Evolutionary conservation across 2,797 vertebrate genomes (phyloP).

Genomic region (Odontamblyopus rebecca): DNA sequence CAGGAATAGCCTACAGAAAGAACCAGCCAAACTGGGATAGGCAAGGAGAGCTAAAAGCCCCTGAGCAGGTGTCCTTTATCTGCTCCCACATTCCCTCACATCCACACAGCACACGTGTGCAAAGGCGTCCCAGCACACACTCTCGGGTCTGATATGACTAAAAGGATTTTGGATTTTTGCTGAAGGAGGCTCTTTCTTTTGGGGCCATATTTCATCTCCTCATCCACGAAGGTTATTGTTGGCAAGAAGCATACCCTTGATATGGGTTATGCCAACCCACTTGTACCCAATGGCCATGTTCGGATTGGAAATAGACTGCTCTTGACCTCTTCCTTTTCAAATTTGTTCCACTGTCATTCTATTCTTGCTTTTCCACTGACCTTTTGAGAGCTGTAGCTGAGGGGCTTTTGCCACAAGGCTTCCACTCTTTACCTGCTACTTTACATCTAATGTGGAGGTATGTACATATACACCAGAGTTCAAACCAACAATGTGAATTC

Average conservation of each 20-base stretch:
- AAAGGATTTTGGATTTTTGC: constrained; percentile 64
- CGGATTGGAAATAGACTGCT: constrained; percentile 74
- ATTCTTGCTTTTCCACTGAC: constrained; percentile 57
- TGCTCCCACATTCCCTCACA: constrained; percentile 9
- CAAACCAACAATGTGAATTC: neutral
- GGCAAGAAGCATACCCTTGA: constrained; percentile 63
- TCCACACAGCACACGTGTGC: constrained; percentile 13
- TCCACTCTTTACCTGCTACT: constrained; percentile 39
- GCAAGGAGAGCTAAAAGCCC: constrained; percentile 12
- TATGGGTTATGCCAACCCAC: constrained; percentile 61
- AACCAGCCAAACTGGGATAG: constrained; percentile 39
- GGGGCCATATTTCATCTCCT: constrained; percentile 41
- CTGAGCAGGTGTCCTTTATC: constrained; percentile 21
- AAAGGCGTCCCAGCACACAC: constrained; percentile 50
- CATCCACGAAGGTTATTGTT: constrained; percentile 68
- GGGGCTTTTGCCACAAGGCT: constrained; percentile 58
- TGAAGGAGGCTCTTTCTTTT: constrained; percentile 61
- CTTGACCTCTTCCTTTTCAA: constrained; percentile 74
- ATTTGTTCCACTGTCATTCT: constrained; percentile 48
- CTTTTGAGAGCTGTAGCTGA: constrained; percentile 58
- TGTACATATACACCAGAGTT: constrained; percentile 8
- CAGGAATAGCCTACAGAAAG: constrained; percentile 3
- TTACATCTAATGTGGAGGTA: constrained; percentile 17
- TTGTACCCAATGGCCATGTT: constrained; percentile 61
- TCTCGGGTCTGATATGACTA: constrained; percentile 65